Evolutionary conservation across 1,140 invertebrate genomes (phyloP).

Genomic region (Venturia canescens): DNA sequence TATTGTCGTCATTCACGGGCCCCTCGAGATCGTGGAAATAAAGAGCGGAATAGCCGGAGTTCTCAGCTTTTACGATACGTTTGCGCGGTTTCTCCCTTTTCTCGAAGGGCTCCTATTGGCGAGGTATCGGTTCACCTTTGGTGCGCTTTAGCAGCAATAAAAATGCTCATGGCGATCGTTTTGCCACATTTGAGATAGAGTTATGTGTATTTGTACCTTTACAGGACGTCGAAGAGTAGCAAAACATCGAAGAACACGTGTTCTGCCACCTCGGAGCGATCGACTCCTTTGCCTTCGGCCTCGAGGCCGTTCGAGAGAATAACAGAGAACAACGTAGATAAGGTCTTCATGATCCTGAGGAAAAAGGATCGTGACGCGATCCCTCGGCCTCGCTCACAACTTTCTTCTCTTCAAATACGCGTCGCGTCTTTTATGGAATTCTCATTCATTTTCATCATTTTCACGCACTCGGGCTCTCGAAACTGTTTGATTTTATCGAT

Average conservation of each 20-base stretch:
- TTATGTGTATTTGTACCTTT: slow-evolving; percentile 4
- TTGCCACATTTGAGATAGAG: background rate
- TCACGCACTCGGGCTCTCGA: too few species aligned
- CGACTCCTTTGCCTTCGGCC: background rate
- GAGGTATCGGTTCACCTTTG: too few species aligned
- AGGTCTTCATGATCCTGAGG: slow-evolving; percentile 26
- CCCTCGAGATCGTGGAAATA: background rate
- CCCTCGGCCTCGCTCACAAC: too few species aligned
- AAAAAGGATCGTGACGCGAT: background rate
- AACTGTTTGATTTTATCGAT: too few species aligned
- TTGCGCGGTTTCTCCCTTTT: too few species aligned
- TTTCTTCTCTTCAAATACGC: too few species aligned
- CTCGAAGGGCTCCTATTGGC: too few species aligned
- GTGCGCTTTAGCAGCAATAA: background rate
- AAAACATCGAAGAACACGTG: slow-evolving; percentile 63
- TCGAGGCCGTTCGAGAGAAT: slow-evolving; percentile 27
- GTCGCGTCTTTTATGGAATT: too few species aligned
- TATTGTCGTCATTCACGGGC: too few species aligned
- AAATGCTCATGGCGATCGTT: background rate
- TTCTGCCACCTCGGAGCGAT: slow-evolving; percentile 58
- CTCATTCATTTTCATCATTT: too few species aligned
- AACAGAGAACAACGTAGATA: slow-evolving; percentile 33
- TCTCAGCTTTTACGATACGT: background rate
- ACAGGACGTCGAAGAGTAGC: background rate
- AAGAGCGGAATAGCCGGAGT: background rate